Percentiles rank a stretch among this genome's conserved stretches.
Conservation (phyloP, 1,140 invertebrate genomes). For the Ips nitidus region DNA sequence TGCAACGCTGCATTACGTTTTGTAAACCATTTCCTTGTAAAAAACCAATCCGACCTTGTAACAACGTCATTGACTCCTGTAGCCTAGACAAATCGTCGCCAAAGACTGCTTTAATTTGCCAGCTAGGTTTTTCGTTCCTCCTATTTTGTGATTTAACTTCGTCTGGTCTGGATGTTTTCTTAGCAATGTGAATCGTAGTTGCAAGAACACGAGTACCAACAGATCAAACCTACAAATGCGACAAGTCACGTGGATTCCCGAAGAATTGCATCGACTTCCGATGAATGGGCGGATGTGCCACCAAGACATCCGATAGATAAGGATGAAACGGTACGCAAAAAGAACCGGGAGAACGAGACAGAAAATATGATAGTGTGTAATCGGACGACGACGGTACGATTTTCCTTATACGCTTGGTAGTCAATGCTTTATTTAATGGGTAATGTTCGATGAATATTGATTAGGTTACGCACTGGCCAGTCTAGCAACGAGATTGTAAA, state of each 20-base stretch:
- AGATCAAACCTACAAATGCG: slow-evolving; percentile 9
- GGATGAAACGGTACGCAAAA: slow-evolving; percentile 21
- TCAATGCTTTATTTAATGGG: slow-evolving; percentile 27
- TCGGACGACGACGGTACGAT: slow-evolving; percentile 44
- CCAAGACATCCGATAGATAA: slow-evolving; percentile 46
- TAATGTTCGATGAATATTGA: slow-evolving; percentile 17
- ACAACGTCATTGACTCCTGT: slow-evolving; percentile 3
- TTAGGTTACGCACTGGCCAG: neutral
- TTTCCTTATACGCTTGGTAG: slow-evolving; percentile 25
- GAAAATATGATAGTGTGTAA: slow-evolving; percentile 52
- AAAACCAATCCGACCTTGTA: slow-evolving; percentile 8
- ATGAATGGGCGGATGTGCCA: slow-evolving; percentile 24
- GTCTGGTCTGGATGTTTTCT: too few species aligned
- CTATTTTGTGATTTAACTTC: too few species aligned
- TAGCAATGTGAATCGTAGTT: neutral
- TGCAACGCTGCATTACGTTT: neutral
- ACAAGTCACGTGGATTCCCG: slow-evolving; percentile 28
- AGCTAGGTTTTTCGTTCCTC: too few species aligned
- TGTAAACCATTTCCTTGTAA: slow-evolving; percentile 6
- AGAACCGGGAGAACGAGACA: slow-evolving; percentile 34
- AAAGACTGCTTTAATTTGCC: neutral
- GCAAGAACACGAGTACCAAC: neutral
- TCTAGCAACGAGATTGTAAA: neutral
- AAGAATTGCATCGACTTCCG: slow-evolving; percentile 32
- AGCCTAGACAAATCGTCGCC: slow-evolving; percentile 8